Conservation (phyloP, 2,797 vertebrate genomes). For the Typhlichthys eigenmanni region DNA sequence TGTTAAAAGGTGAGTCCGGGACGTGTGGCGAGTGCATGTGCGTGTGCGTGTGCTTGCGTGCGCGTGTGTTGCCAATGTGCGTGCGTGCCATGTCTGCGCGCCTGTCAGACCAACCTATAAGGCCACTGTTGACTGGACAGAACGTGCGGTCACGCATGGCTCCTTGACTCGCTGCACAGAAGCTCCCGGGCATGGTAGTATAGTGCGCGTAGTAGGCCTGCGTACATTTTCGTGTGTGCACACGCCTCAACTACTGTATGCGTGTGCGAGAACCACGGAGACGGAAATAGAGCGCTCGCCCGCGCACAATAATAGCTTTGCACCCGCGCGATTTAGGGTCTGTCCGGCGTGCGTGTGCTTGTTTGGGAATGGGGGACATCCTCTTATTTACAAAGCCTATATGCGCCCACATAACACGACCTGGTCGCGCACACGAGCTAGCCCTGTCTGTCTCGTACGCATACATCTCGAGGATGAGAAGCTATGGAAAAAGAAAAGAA, state of each 20-base stretch:
- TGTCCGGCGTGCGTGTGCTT: slow-evolving; percentile 13
- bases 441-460: slow-evolving; percentile 11
- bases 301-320: neutral
- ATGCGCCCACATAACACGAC: slow-evolving; percentile 12
- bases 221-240: neutral
- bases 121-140: slow-evolving; percentile 30
- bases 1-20: slow-evolving; percentile 73
- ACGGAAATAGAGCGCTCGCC: neutral
- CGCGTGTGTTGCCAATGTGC: neutral
- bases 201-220: neutral
- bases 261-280: neutral
- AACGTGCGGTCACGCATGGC: slow-evolving; percentile 39
- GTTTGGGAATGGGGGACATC: slow-evolving; percentile 28
- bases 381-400: slow-evolving; percentile 3
- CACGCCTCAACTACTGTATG: neutral
- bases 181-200: neutral
- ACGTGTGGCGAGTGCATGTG: neutral
- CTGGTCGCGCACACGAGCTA: neutral
- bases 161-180: slow-evolving; percentile 11
- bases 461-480: neutral
- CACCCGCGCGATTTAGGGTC: neutral
- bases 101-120: slow-evolving; percentile 24
- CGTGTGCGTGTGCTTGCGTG: slow-evolving; percentile 4
- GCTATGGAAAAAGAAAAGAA: neutral
- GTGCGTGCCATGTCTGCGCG: slow-evolving; percentile 4